A percentile compares a stretch with the other conserved stretches of the same genome.
Conservation (phyloP, 2,113 vertebrate species). For the Aldabrachelys gigantea region DNA sequence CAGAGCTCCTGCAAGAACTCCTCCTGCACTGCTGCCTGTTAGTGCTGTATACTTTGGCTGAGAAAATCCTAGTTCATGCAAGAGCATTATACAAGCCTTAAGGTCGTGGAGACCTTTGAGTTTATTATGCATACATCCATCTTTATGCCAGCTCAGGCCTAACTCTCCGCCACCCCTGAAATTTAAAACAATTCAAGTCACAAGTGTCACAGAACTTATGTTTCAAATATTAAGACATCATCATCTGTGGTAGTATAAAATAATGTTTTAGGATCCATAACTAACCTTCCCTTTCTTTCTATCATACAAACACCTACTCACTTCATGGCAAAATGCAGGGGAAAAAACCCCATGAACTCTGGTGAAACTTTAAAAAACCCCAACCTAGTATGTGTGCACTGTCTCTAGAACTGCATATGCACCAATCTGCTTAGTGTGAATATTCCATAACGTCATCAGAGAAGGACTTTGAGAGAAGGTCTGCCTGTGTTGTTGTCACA, state of each 20-base stretch:
- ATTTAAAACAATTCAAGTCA: conserved; percentile 27
- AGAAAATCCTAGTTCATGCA: conserved; percentile 87
- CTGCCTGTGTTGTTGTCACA: neutral
- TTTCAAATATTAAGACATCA: neutral
- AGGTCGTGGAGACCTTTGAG: conserved; percentile 89
- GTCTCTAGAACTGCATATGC: neutral
- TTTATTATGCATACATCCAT: conserved; percentile 86
- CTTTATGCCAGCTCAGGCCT: conserved; percentile 90
- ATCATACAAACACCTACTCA: neutral
- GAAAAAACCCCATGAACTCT: rapidly evolving
- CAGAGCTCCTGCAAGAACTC: conserved; percentile 90
- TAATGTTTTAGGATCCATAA: neutral
- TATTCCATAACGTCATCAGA: neutral
- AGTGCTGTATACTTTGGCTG: conserved; percentile 83
- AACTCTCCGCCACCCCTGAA: conserved; percentile 93
- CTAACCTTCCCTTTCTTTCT: neutral
- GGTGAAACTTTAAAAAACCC: neutral
- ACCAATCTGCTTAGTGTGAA: neutral
- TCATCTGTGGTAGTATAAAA: neutral
- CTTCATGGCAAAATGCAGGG: neutral
- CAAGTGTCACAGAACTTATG: neutral
- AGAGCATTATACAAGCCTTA: conserved; percentile 84
- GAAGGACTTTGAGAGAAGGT: neutral
- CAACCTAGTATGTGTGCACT: neutral
- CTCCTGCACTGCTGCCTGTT: conserved; percentile 90